Conservation (phyloP, 2,113 vertebrate genomes). For the Oophaga pumilio region DNA sequence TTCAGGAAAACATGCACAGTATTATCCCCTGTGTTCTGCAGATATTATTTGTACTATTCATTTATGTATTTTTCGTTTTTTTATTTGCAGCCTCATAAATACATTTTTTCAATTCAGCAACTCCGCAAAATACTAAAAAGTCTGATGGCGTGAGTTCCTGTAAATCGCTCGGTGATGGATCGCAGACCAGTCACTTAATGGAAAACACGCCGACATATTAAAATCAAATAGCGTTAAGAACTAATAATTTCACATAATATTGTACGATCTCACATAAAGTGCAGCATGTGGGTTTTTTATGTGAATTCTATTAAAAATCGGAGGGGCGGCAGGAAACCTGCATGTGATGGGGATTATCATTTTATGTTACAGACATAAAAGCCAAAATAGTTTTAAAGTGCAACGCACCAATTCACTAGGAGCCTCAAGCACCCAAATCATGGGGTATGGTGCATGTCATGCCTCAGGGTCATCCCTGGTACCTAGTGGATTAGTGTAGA, state of each 20-base stretch:
- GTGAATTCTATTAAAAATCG: neutral
- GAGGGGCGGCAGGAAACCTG: neutral
- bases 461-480: neutral
- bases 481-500: no score
- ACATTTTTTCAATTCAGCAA: neutral
- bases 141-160: neutral
- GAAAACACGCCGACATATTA: neutral
- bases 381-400: neutral
- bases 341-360: neutral
- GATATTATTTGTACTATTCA: no score
- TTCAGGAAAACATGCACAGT: no score
- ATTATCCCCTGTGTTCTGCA: neutral
- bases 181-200: neutral
- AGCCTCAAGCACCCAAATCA: neutral
- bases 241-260: conserved; percentile 11
- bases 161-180: neutral
- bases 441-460: neutral
- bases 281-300: neutral
- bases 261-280: neutral
- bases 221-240: conserved; percentile 6
- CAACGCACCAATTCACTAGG: neutral
- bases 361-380: neutral
- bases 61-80: no score
- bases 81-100: neutral
- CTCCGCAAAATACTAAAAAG: neutral